Evolutionary conservation across 2,888 invertebrate species (phyloP), one percentile per base, ranked within the genome.

Genomic region (Monopis laevigella): DNA sequence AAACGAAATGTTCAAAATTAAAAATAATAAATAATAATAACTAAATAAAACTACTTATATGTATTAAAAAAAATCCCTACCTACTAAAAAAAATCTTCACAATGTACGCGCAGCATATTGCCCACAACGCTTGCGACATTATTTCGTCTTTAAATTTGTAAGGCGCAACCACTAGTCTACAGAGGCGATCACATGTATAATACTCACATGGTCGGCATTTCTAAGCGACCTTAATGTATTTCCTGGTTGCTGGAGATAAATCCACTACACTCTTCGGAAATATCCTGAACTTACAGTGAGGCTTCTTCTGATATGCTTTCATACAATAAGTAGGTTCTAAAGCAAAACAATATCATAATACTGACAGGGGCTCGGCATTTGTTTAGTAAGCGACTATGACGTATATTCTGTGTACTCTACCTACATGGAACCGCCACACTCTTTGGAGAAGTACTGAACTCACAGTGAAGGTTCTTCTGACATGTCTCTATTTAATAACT

Each of bases 361-460:
- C 92, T 93, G 82, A 97, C 96, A 90, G 55, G 97, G 97, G n/a
- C n/a, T 60, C 93, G 86, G 81, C 98, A 98, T 80, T 96, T 96
- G n/a, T n/a, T n/a, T n/a, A n/a, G 82, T 93, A 98, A 46, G 92
- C 91, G 48, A 97, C 93, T 80, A 96, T 93, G 48, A 96, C 90
- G 77, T 93, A 96, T 78, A 96, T 97, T 51, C 89, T 85, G 45
- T 90, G 87, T 34, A 87, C 87, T n/a, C n/a, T n/a, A n/a, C 10
- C 96, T 95, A 69, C 97, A 98, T 1, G 96, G 96, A 75, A 97
- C 96, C 40, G 86, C 87, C 16, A 89, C 87, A 54, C 92, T 92
- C 62, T 87, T 87, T n/a, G 92, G 88, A 50, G 88, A 88, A 28
- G 94, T 93, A 65, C 89, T 88, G 69, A 98, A 69, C 63, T 89